phyloP scores from a whole-genome alignment of 1,140 invertebrate genomes.

The Colletes latitarsis region DNA sequence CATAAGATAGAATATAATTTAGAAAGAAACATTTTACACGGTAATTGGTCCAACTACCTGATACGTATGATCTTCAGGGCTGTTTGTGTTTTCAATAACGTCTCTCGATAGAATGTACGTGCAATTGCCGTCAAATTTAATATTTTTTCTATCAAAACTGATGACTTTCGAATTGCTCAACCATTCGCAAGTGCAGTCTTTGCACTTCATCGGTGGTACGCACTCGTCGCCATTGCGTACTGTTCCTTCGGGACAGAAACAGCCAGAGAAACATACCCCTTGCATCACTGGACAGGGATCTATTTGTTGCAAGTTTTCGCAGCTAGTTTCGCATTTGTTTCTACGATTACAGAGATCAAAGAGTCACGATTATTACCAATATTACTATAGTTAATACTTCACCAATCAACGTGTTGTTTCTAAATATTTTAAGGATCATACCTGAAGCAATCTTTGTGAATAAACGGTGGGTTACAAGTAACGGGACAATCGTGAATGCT shows the following conservation, averaged over 20 bases:
- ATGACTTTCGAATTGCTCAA: conserved; percentile 87
- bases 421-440: conserved; percentile 55
- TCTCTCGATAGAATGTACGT: conserved; percentile 89
- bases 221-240: conserved; percentile 87
- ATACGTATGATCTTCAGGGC: conserved; percentile 83
- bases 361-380: too few species aligned
- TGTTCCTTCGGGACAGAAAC: conserved; percentile 90
- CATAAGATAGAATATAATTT: not conserved
- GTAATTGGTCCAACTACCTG: conserved; percentile 77
- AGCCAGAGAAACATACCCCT: conserved; percentile 89
- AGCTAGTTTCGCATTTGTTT: conserved; percentile 86
- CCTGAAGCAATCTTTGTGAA: conserved; percentile 90
- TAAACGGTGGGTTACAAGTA: conserved; percentile 86
- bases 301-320: conserved; percentile 83
- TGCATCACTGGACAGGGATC: conserved; percentile 84
- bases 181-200: conserved; percentile 89
- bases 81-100: conserved; percentile 70
- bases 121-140: conserved; percentile 89
- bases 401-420: not conserved
- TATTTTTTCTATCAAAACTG: conserved; percentile 88
- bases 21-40: not conserved
- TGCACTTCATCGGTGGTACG: conserved; percentile 86
- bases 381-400: too few species aligned
- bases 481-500: conserved; percentile 85
- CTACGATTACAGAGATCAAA: conserved; percentile 41